Conservation (phyloP, 2,113 vertebrate species). For the Asarcornis scutulata region DNA sequence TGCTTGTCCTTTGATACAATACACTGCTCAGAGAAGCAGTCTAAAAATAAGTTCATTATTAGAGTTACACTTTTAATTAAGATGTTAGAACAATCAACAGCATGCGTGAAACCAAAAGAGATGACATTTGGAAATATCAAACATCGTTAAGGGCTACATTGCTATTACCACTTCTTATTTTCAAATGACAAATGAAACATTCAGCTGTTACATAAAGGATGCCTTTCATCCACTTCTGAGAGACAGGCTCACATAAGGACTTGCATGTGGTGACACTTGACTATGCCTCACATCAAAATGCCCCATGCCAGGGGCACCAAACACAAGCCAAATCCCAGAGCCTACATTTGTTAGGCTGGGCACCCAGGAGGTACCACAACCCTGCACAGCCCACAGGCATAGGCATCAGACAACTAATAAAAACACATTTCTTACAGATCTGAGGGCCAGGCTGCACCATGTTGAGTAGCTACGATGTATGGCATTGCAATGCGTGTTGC, state of each 20-base stretch:
- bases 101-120: not conserved
- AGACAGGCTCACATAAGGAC: not conserved
- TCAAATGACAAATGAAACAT: not conserved
- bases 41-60: constrained; percentile 68
- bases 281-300: not conserved
- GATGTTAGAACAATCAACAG: constrained; percentile 42
- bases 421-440: not conserved
- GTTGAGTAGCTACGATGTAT: rapidly evolving
- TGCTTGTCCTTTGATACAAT: constrained; percentile 66
- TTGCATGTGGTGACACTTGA: not conserved
- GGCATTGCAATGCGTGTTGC: not conserved
- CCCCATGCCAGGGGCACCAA: not conserved
- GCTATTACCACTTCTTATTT: not conserved
- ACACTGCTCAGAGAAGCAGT: not conserved
- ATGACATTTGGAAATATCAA: constrained; percentile 59
- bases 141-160: not conserved
- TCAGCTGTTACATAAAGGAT: not conserved
- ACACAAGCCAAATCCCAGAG: not conserved
- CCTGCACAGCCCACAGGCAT: not conserved
- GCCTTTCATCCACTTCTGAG: not conserved
- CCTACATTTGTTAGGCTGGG: not conserved
- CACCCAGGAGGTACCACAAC: not conserved
- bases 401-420: not conserved
- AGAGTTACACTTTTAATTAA: constrained; percentile 69
- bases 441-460: not conserved